Conservation (phyloP, 1,140 invertebrate species). For the Bombus confusus region DNA sequence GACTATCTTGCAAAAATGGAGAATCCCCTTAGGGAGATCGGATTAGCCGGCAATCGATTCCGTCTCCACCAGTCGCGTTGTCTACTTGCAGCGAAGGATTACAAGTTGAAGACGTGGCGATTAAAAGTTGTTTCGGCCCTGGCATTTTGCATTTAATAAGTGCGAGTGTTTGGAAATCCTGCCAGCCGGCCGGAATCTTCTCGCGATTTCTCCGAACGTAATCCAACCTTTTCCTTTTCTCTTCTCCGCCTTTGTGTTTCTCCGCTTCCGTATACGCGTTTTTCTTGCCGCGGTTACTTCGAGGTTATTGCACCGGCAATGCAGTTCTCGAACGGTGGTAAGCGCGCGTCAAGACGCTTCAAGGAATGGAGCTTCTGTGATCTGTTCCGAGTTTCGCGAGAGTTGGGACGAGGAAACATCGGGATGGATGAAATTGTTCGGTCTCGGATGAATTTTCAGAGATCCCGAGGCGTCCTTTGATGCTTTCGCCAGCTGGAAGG, state of each 20-base stretch:
- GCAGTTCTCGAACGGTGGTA: neutral
- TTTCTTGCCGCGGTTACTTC: conserved; percentile 31
- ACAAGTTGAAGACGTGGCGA: conserved; percentile 65
- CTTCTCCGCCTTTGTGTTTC: neutral
- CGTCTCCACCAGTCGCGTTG: neutral
- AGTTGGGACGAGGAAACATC: neutral
- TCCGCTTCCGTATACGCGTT: neutral
- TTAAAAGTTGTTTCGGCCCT: conserved; percentile 69
- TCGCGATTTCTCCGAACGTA: neutral
- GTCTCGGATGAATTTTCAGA: neutral
- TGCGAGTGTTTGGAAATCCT: conserved; percentile 57
- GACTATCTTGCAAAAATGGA: conserved; percentile 65
- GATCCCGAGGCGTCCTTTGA: neutral
- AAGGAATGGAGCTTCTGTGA: neutral
- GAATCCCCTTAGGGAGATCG: conserved; percentile 66
- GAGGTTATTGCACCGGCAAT: conserved; percentile 17
- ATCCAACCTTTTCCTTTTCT: neutral
- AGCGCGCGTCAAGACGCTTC: conserved; percentile 28
- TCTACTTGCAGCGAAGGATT: conserved; percentile 48
- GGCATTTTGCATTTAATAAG: conserved; percentile 73
- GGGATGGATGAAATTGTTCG: neutral
- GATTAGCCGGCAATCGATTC: conserved; percentile 58
- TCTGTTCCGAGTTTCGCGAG: neutral
- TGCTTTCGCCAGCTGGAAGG: neutral
- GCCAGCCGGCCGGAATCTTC: conserved; percentile 12